Percentiles rank a stretch among this genome's conserved stretches.
Evolutionary conservation across 2,797 vertebrate species (phyloP).

Genomic region (Gallirallus australis): DNA sequence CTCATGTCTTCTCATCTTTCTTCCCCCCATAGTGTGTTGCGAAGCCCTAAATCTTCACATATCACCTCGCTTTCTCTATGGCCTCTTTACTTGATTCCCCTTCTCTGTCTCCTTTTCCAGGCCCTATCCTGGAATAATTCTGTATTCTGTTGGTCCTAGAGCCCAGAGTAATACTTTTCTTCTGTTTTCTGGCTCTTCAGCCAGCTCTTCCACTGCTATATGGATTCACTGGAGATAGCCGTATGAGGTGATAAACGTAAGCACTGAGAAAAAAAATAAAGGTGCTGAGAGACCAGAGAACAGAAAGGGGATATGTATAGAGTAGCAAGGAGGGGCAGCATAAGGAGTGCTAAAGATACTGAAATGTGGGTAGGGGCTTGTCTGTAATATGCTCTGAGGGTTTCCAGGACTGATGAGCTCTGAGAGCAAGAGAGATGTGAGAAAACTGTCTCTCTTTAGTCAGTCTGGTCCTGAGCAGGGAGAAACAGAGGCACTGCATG

Average conservation of each 20-base stretch:
- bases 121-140: background rate
- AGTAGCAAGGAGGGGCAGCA: background rate
- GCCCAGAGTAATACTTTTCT: background rate
- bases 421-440: background rate
- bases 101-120: background rate
- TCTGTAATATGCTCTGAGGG: background rate
- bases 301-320: background rate
- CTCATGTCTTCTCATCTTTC: slow-evolving; percentile 45
- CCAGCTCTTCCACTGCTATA: background rate
- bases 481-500: background rate
- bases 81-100: background rate
- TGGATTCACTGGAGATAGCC: background rate
- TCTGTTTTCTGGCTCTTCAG: background rate
- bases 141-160: background rate
- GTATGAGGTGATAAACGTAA: background rate
- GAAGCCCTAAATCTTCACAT: slow-evolving; percentile 2
- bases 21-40: background rate
- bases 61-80: background rate
- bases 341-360: background rate
- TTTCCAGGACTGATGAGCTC: background rate
- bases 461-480: background rate
- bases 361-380: background rate
- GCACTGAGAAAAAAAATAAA: background rate
- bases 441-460: background rate
- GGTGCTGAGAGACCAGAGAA: background rate